Evolutionary conservation across 2,113 vertebrate genomes (phyloP).

Genomic region (Lepidothrix coronata): DNA sequence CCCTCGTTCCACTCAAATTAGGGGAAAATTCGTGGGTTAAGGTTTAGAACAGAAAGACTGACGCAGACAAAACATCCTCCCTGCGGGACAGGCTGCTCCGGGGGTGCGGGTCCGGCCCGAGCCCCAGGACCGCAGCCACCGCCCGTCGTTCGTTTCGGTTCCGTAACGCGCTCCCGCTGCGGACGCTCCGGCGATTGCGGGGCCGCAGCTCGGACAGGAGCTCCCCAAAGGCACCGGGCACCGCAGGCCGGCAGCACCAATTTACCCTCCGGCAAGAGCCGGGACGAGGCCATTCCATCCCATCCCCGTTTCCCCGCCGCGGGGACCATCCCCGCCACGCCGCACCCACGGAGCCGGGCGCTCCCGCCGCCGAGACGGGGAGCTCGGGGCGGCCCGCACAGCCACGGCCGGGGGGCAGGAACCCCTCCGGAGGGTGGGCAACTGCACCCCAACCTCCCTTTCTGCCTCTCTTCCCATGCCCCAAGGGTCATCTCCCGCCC

Average conservation of each 20-base stretch:
- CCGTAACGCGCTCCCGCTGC: background rate
- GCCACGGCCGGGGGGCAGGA: background rate
- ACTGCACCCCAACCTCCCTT: background rate
- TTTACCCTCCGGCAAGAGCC: background rate
- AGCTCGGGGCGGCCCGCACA: background rate
- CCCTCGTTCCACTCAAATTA: rapidly evolving
- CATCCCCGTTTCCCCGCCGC: background rate
- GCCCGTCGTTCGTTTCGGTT: background rate
- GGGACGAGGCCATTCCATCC: background rate
- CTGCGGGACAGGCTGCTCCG: background rate
- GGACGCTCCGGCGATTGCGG: background rate
- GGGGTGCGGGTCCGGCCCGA: background rate
- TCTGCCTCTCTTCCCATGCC: background rate
- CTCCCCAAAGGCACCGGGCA: background rate
- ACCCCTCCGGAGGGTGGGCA: background rate
- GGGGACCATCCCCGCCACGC: background rate
- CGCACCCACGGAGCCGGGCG: background rate
- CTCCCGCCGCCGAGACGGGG: background rate
- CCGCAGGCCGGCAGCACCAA: rapidly evolving
- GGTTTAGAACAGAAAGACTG: background rate
- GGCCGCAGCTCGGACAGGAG: background rate
- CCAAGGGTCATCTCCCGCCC: background rate
- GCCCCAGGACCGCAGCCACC: background rate
- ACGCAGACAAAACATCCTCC: background rate
- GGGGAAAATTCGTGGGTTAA: rapidly evolving